phyloP scores from a whole-genome alignment of 1,140 invertebrate genomes.

The Achroia grisella region DNA sequence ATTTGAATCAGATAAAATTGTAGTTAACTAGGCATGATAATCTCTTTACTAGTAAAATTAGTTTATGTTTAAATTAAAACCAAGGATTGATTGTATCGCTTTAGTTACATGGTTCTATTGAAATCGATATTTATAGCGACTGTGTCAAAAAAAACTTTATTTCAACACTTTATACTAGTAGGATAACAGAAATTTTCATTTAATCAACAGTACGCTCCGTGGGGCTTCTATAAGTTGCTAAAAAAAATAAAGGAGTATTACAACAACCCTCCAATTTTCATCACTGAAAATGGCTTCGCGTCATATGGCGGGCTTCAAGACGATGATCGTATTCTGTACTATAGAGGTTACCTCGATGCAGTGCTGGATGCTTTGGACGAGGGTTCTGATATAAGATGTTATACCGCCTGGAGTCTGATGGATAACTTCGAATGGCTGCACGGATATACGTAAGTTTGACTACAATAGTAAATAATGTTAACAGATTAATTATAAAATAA shows the following conservation, averaged over 20 bases:
- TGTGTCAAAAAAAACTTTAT: too few relatives aligned
- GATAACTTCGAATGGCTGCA: constrained; percentile 80
- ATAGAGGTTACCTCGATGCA: constrained; percentile 48
- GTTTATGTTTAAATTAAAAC: too few relatives aligned
- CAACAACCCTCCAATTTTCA: constrained; percentile 68
- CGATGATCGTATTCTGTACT: constrained; percentile 59
- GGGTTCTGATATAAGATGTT: constrained; percentile 58
- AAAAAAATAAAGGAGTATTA: constrained; percentile 77
- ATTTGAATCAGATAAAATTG: too few relatives aligned
- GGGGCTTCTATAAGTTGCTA: constrained; percentile 56
- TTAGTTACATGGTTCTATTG: too few relatives aligned
- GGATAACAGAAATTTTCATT: too few relatives aligned
- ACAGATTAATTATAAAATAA: too few relatives aligned
- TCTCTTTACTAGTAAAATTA: too few relatives aligned
- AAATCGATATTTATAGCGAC: too few relatives aligned
- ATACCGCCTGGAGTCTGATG: constrained; percentile 78
- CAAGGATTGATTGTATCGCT: too few relatives aligned
- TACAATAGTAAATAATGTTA: too few relatives aligned
- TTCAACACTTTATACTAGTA: too few relatives aligned
- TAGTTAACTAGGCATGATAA: too few relatives aligned
- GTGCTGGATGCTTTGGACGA: constrained; percentile 51
- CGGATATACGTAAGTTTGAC: constrained; percentile 68
- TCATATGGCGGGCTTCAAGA: constrained; percentile 71
- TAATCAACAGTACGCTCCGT: constrained; percentile 22
- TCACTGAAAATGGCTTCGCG: constrained; percentile 81